Percentiles rank a stretch among this genome's conserved stretches.
Conservation (phyloP, 1,140 invertebrate species). For the Doryteuthis pealeii region DNA sequence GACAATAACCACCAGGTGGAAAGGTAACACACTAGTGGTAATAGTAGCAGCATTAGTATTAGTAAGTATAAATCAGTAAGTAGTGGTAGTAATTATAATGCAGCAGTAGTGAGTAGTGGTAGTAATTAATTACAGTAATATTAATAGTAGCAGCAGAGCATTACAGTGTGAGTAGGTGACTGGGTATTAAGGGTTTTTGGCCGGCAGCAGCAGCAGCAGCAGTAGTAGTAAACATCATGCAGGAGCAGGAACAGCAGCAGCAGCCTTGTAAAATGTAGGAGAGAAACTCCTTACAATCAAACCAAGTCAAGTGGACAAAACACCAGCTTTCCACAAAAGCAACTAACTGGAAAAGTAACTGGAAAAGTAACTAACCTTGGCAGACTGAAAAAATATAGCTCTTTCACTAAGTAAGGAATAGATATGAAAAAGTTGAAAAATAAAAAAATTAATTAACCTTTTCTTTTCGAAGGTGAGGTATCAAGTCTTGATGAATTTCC, state of each 20-base stretch:
- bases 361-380: background rate
- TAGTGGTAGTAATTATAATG: no score
- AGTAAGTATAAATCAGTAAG: no score
- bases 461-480: constrained; percentile 11
- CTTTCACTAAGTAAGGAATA: constrained; percentile 10
- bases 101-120: no score
- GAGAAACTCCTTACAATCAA: background rate
- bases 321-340: background rate
- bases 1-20: no score
- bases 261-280: background rate
- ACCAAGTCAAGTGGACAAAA: background rate
- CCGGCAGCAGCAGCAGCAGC: background rate
- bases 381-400: background rate
- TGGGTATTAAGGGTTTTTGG: no score
- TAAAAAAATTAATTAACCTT: constrained; percentile 11
- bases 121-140: no score
- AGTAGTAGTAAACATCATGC: background rate
- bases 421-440: constrained; percentile 10
- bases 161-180: no score
- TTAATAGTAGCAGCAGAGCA: no score
- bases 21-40: no score
- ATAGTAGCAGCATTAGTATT: no score
- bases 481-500: constrained; percentile 10
- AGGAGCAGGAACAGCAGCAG: background rate
- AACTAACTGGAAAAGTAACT: background rate